Evolutionary conservation across 2,797 vertebrate species (phyloP).

Genomic region (Rachycentron canadum): DNA sequence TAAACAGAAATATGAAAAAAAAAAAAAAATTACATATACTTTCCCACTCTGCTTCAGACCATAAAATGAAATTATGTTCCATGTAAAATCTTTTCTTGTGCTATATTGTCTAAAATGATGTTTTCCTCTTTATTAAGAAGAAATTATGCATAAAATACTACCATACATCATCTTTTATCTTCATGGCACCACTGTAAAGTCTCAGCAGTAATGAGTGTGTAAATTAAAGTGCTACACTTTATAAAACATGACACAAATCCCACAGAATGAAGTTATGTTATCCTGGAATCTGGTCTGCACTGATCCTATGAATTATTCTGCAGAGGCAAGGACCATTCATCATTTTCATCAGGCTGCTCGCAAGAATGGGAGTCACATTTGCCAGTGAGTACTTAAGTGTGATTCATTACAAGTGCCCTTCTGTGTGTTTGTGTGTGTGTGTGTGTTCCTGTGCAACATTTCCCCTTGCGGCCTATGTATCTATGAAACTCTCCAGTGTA

Average conservation of each 20-base stretch:
- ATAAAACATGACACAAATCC: slow-evolving; percentile 45
- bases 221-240: slow-evolving; percentile 24
- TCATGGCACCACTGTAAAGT: not conserved
- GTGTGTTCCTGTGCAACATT: slow-evolving; percentile 12
- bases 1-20: not conserved
- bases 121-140: not conserved
- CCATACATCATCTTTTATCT: slow-evolving; percentile 17
- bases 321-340: slow-evolving; percentile 41
- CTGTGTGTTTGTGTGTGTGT: slow-evolving; percentile 11
- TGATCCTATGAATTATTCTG: slow-evolving; percentile 52
- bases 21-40: not conserved
- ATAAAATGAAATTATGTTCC: not conserved
- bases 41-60: not conserved
- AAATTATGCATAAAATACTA: slow-evolving; percentile 16
- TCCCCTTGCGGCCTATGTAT: slow-evolving; percentile 30
- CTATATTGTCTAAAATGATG: not conserved
- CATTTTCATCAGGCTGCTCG: slow-evolving; percentile 40
- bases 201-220: slow-evolving; percentile 21
- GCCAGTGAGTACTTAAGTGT: slow-evolving; percentile 33
- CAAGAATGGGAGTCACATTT: slow-evolving; percentile 46
- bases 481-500: slow-evolving; percentile 37
- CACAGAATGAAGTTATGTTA: slow-evolving; percentile 45
- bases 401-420: slow-evolving; percentile 45
- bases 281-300: slow-evolving; percentile 42
- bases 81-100: not conserved